These are phyloP conservation scores for Lophius piscatorius DNA, from an alignment of 2,113 vertebrate species.

Conservation along the genomic window DNA sequence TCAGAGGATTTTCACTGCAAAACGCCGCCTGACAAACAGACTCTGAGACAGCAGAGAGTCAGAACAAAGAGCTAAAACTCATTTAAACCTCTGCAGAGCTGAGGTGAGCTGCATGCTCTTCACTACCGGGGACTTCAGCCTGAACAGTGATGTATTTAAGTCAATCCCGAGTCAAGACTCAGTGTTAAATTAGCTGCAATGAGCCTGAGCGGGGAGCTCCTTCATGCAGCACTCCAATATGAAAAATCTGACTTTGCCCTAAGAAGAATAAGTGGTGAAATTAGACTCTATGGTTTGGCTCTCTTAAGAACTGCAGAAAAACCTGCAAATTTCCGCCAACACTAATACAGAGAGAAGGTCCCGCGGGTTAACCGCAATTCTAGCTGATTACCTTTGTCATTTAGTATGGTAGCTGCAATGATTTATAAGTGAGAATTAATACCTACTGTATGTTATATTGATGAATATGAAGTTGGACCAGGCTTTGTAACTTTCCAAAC, in stretches of 20 bases:
- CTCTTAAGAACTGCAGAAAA: conserved; percentile 16
- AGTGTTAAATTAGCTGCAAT: conserved; percentile 10
- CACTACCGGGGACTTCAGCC: too few species aligned
- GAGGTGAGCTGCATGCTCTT: too few species aligned
- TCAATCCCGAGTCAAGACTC: too few species aligned
- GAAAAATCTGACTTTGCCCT: conserved; percentile 44
- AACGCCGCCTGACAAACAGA: too few species aligned
- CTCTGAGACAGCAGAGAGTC: too few species aligned
- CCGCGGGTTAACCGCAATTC: conserved; percentile 32
- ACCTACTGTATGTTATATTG: conserved; percentile 37
- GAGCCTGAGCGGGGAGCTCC: conserved; percentile 8
- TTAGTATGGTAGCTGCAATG: conserved; percentile 35
- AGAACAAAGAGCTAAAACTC: too few species aligned
- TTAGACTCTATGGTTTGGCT: conserved; percentile 51
- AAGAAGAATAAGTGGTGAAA: conserved; percentile 46
- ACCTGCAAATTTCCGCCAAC: conserved; percentile 40
- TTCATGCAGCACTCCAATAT: conserved; percentile 32
- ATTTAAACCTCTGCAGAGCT: too few species aligned
- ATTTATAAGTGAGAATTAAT: conserved; percentile 41
- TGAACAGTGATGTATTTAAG: conserved; percentile 32
- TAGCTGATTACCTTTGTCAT: conserved; percentile 40
- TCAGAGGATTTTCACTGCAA: too few species aligned
- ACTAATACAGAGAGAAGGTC: conserved; percentile 47
- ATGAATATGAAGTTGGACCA: conserved; percentile 17
- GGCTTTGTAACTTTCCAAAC: conserved; percentile 28